phyloP scores from a whole-genome alignment of 2,797 vertebrate species.

The Chrosomus eos region DNA sequence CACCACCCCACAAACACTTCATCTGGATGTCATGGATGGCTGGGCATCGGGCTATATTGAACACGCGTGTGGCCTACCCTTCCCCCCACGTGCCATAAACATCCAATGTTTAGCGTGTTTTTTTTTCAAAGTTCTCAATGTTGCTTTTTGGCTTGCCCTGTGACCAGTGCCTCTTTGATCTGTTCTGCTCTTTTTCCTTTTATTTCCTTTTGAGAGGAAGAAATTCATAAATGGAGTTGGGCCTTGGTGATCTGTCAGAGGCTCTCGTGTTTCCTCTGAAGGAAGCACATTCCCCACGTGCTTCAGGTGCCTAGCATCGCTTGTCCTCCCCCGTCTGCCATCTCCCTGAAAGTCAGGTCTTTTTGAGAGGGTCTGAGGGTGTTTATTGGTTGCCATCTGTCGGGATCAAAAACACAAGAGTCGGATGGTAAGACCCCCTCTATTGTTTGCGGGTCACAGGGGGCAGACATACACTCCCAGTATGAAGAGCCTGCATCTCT shows the following conservation, averaged over 20 bases:
- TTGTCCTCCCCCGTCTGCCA: background rate
- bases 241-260: background rate
- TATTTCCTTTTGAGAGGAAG: background rate
- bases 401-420: conserved; percentile 35
- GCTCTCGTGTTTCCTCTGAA: conserved; percentile 8
- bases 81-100: background rate
- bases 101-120: background rate
- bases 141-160: background rate
- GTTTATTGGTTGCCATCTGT: conserved; percentile 55
- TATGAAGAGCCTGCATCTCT: conserved; percentile 16
- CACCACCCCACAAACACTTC: conserved; percentile 1
- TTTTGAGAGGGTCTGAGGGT: conserved; percentile 30
- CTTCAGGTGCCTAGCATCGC: background rate
- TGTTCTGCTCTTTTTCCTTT: background rate
- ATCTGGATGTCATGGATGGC: conserved; percentile 35
- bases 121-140: background rate
- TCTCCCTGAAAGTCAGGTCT: conserved; percentile 15
- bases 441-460: conserved; percentile 38
- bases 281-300: conserved; percentile 10
- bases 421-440: background rate
- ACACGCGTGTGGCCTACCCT: background rate
- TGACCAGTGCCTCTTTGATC: background rate
- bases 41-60: background rate
- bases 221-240: background rate
- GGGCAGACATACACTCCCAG: conserved; percentile 36